phyloP scores from a whole-genome alignment of 2,113 vertebrate species.

The Coreoperca whiteheadi region DNA sequence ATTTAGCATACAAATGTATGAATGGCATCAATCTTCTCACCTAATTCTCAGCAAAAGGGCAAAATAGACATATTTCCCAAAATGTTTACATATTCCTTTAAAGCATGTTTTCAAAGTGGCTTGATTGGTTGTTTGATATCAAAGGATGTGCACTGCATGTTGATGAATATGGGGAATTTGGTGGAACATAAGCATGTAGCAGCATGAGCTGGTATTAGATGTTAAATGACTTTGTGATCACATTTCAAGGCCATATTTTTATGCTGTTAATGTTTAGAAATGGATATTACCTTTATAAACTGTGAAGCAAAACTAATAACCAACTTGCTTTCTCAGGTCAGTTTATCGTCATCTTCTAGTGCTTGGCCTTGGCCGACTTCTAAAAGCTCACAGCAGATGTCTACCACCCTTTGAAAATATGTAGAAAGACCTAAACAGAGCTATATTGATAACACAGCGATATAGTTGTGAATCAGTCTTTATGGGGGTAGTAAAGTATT shows the following conservation, averaged over 20 bases:
- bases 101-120: not conserved
- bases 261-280: not conserved
- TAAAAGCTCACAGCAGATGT: not conserved
- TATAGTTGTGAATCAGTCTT: constrained; percentile 17
- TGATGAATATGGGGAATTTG: constrained; percentile 1
- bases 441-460: not conserved
- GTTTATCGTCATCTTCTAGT: not conserved
- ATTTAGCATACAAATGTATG: not conserved
- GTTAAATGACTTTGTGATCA: not conserved
- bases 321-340: not conserved
- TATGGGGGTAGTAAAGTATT: not conserved
- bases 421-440: not conserved
- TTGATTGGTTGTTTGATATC: not conserved
- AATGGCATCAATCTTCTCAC: not conserved
- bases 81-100: not conserved
- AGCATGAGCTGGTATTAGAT: not conserved
- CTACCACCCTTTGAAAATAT: not conserved
- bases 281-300: not conserved
- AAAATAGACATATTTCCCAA: not conserved
- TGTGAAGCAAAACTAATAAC: not conserved
- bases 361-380: not conserved
- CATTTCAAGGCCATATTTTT: not conserved
- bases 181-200: not conserved
- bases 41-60: not conserved
- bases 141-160: not conserved